Evolutionary conservation across 1,140 invertebrate genomes (phyloP).

Genomic region (Pseudomyrmex dendroicus): DNA sequence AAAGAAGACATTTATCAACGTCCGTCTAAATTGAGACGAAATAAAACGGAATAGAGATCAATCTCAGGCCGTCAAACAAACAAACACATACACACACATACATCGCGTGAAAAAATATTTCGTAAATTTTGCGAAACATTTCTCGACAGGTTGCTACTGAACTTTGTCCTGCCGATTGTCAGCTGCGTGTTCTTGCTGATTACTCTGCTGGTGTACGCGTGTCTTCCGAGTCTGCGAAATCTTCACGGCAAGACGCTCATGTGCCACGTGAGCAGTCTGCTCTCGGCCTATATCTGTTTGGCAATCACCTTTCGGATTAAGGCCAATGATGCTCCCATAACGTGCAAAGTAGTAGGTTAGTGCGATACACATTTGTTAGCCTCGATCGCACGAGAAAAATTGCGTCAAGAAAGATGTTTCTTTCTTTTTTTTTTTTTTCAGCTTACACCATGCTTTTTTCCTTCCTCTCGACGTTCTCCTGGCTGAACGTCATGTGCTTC

Average conservation of each 20-base stretch:
- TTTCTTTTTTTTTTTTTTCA: conserved; percentile 56
- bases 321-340: not conserved
- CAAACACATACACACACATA: too few relatives aligned
- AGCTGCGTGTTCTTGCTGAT: conserved; percentile 87
- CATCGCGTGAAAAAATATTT: not conserved
- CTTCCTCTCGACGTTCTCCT: conserved; percentile 88
- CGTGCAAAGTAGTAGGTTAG: conserved; percentile 77
- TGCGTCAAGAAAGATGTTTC: conserved; percentile 27
- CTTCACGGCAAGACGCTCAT: conserved; percentile 90
- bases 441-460: conserved; percentile 80
- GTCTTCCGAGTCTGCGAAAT: conserved; percentile 87
- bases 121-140: not conserved
- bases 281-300: conserved; percentile 87
- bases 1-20: conserved; percentile 19
- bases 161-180: conserved; percentile 56
- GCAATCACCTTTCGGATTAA: conserved; percentile 75
- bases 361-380: not conserved
- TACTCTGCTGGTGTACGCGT: conserved; percentile 88
- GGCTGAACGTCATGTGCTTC: conserved; percentile 90
- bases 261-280: conserved; percentile 88
- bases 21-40: conserved; percentile 2
- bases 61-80: not conserved
- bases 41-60: not conserved
- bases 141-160: conserved; percentile 59
- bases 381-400: too few relatives aligned